Evolutionary conservation across 2,113 vertebrate species (phyloP), one percentile per base, ranked within the genome.

Genomic region (Orycteropus afer): DNA sequence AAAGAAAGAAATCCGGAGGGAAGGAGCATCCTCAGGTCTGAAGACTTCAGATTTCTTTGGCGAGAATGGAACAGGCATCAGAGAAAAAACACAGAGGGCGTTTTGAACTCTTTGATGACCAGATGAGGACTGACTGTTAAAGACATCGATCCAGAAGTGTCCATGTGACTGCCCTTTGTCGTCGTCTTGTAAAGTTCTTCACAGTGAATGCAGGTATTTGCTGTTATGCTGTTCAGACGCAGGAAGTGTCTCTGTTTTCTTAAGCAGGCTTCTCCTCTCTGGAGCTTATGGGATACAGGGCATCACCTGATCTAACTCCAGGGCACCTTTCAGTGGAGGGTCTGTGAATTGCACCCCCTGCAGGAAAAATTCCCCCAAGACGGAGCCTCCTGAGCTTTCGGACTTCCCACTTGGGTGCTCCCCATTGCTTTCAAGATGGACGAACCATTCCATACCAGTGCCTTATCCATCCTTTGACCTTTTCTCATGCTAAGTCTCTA

Each of bases 71-170:
- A 78, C 29, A 87, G 22, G 27, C 53, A 55, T 0, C 42, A 65
- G 18, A 92, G 90, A 91, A 93, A 91, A 93, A 89, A 49, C n/a
- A 49, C 40, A 78, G n/a, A 45, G 11, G 32, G 42, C 22, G 2
- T 59, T 73, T 87, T 78, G 53, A 89, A 77, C 40, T 84, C 63
- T 25, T 40, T 37, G 40, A 59, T 4, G 23, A 65, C 59, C 86
- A 81, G 23, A 18, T 37, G 74, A 92, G 59, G 22, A 88, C 32
- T 42, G 94, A 78, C 37, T 95, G 93, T 65, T 71, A 77, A 85
- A 80, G 63, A 91, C 83, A 93, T 91, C 0, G 0, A 90, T 67
- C 76, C 53, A 67, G 65, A 40, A 87, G 55, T 27, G 37, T 47
- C 86, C 81, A 51, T 3, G 0, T 17, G 51, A 53, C n/a, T 34